A percentile compares a stretch with the other conserved stretches of the same genome.
Conservation (phyloP, 2,888 invertebrate genomes). For the Plebejus melissa region DNA sequence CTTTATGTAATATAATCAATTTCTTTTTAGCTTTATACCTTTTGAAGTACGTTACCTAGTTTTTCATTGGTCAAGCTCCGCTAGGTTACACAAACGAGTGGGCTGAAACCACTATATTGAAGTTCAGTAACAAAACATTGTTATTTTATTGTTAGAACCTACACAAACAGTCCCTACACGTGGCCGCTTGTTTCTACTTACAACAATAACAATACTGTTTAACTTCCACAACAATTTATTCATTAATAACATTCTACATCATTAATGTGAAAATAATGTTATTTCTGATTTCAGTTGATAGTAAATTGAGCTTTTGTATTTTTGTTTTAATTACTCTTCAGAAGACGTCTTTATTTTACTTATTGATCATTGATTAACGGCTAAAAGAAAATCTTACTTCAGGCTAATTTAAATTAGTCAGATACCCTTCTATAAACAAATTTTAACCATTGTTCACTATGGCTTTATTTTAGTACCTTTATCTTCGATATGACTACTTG, state of each 20-base stretch:
- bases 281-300: no score
- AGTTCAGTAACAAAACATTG: slow-evolving; percentile 15
- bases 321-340: no score
- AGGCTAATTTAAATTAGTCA: not conserved
- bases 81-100: not conserved
- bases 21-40: not conserved
- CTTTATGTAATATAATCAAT: not conserved
- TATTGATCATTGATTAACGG: no score
- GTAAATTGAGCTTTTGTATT: no score
- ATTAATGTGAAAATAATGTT: not conserved
- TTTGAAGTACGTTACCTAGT: not conserved
- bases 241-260: not conserved
- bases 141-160: slow-evolving; percentile 22
- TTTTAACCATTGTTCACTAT: not conserved
- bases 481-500: not conserved
- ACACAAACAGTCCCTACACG: slow-evolving; percentile 17
- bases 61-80: not conserved
- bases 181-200: slow-evolving; percentile 24
- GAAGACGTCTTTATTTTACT: no score
- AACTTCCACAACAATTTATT: slow-evolving; percentile 6
- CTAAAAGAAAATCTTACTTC: no score
- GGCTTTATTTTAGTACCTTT: not conserved
- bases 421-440: not conserved
- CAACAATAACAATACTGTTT: slow-evolving; percentile 23
- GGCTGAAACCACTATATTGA: slow-evolving; percentile 22